Evolutionary conservation across 2,113 vertebrate species (phyloP).

Genomic region (Abramis brama): DNA sequence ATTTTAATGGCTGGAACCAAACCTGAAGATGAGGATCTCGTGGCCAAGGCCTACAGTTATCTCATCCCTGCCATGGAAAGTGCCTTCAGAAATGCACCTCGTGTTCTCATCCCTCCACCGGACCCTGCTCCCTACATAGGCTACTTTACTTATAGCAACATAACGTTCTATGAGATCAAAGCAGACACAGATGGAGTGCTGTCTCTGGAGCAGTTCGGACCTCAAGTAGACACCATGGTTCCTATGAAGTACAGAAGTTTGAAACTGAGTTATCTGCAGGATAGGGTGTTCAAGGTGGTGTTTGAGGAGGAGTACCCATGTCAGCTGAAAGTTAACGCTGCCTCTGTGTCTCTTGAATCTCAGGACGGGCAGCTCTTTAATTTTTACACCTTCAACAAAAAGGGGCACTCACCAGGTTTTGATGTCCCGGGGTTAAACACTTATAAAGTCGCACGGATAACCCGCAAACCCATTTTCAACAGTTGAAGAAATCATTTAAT

Average conservation of each 20-base stretch:
- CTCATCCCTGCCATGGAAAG: conserved; percentile 85
- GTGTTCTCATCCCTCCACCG: conserved; percentile 75
- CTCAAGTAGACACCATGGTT: conserved; percentile 82
- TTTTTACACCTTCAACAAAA: conserved; percentile 81
- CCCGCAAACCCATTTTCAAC: conserved; percentile 76
- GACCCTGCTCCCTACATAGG: conserved; percentile 81
- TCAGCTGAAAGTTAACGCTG: conserved; percentile 78
- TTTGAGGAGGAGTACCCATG: conserved; percentile 89
- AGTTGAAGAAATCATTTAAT: conserved; percentile 52
- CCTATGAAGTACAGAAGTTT: conserved; percentile 83
- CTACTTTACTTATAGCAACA: conserved; percentile 86
- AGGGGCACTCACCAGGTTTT: conserved; percentile 85
- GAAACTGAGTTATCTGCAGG: conserved; percentile 83
- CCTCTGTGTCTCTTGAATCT: conserved; percentile 85
- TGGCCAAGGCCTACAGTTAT: conserved; percentile 73
- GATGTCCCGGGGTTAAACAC: conserved; percentile 91
- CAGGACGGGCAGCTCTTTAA: conserved; percentile 89
- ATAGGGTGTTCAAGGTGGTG: conserved; percentile 85
- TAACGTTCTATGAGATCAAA: conserved; percentile 89
- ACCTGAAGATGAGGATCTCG: conserved; percentile 78
- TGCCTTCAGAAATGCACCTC: conserved; percentile 78
- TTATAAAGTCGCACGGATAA: conserved; percentile 82
- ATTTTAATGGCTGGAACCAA: conserved; percentile 86
- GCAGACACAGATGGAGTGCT: conserved; percentile 76
- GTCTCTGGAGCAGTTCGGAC: conserved; percentile 89